Conservation (phyloP, 2,797 vertebrate genomes). For the Sebastes cheni region DNA sequence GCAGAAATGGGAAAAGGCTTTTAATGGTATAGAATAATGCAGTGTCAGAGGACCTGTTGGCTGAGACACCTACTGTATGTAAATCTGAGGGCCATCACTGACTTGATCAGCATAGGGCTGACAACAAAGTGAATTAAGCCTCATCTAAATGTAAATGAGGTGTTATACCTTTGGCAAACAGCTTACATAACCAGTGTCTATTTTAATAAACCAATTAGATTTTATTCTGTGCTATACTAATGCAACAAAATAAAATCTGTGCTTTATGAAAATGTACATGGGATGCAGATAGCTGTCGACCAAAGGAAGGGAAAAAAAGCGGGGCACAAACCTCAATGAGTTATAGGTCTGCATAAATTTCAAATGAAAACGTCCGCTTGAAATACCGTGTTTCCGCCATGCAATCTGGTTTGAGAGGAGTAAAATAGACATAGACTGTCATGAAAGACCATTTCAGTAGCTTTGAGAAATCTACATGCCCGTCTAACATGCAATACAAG, state of each 20-base stretch:
- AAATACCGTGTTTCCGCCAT: conserved; percentile 45
- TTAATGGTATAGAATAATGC: conserved; percentile 34
- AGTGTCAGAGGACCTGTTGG: conserved; percentile 62
- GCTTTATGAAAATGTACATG: conserved; percentile 56
- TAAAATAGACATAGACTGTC: conserved; percentile 48
- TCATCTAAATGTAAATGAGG: conserved; percentile 86
- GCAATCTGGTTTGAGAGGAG: conserved; percentile 46
- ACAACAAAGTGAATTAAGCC: conserved; percentile 80
- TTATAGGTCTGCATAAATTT: conserved; percentile 57
- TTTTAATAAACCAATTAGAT: conserved; percentile 81
- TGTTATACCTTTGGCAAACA: conserved; percentile 83
- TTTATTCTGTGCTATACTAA: conserved; percentile 70
- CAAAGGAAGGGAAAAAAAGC: not conserved
- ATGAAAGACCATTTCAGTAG: conserved; percentile 46
- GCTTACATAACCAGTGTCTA: conserved; percentile 78
- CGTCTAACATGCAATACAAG: conserved; percentile 27
- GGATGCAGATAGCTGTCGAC: conserved; percentile 44
- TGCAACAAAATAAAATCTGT: conserved; percentile 66
- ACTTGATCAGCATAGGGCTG: conserved; percentile 78
- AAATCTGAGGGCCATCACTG: conserved; percentile 73
- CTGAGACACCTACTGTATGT: conserved; percentile 66
- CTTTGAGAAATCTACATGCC: conserved; percentile 45
- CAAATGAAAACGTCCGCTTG: conserved; percentile 60
- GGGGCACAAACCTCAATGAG: conserved; percentile 18
- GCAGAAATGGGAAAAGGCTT: conserved; percentile 21